Base-by-base conservation (phyloP, 2,797 vertebrate genomes). In the Spondyliosoma cantharus region DNA sequence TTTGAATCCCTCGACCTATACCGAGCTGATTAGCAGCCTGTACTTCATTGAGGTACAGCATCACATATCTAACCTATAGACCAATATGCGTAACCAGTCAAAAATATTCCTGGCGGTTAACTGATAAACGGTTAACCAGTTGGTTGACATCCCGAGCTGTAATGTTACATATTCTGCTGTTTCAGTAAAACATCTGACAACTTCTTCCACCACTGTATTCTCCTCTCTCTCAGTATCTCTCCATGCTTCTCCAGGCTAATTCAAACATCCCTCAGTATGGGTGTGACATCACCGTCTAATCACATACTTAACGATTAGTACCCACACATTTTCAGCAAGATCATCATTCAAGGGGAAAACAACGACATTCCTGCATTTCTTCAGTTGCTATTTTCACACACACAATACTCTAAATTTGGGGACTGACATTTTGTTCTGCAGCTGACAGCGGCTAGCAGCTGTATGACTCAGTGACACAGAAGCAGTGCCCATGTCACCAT, bases 391-490 rank as follows among this genome's bases (percentile, higher is more conserved):
- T 89, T 91, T 86, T 74, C 83, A 76, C 61, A 71, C 58, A 81
- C 56, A 85, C 84, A 85, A 80, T 74, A 60, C 68, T 66, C 78
- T 81, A 85, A 87, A 86, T 85, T 80, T 48, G 53, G 71, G 71
- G 81, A 75, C 71, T 89, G 91, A 90, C 87, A 87, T 91, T 90
- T 91, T 90, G 83, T 16, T 22, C 80, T 62, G 84, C 84, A 90
- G 81, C 86, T 82, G 86, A 91, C 82, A 68, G 81, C 67, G 45
- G 88, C 90, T 82, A 76, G 85, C 87, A 90, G 86, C 87, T 74
- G 80, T 80, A 76, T 94, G 94, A 94, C 90, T 94, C 93, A 94
- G 90, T 91, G 89, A 63, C 92, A 91, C 85, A 84, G 79, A 86
- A 66, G 80, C 81, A 86, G 86, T 57, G 84, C 67, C 83, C 79